A percentile compares a stretch with the other conserved stretches of the same genome.
These are phyloP conservation scores for Tipula unca DNA, from an alignment of 2,888 invertebrate species.

Conservation along the genomic window DNA sequence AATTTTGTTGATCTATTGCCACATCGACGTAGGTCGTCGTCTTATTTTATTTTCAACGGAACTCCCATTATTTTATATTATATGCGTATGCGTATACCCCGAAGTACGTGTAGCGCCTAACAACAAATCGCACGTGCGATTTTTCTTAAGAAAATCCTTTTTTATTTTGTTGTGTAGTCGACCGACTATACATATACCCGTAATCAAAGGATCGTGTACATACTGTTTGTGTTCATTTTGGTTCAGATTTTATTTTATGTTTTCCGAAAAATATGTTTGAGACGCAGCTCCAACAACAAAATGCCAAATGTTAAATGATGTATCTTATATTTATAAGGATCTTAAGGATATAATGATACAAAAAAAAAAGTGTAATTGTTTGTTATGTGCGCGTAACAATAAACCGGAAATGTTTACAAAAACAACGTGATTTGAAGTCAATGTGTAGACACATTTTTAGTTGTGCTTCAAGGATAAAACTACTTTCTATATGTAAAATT, in stretches of 20 bases:
- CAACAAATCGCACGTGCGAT: not conserved
- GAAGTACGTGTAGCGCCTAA: not conserved
- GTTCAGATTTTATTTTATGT: not conserved
- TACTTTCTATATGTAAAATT: not conserved
- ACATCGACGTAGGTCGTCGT: not conserved
- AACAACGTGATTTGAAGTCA: not conserved
- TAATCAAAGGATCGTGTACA: not conserved
- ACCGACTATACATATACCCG: not conserved
- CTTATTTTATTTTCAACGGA: not conserved
- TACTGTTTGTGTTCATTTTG: too few relatives aligned
- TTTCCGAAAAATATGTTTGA: not conserved
- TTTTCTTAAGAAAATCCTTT: conserved; percentile 14
- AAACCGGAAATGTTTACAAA: not conserved
- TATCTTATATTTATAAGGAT: too few relatives aligned
- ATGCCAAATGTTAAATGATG: not conserved
- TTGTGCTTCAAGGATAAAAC: not conserved
- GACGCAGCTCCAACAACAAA: not conserved
- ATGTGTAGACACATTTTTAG: not conserved
- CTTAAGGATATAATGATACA: not conserved
- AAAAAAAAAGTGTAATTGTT: not conserved
- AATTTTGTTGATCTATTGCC: not conserved
- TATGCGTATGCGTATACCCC: not conserved
- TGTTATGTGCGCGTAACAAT: not conserved
- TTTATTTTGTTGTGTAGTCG: not conserved
- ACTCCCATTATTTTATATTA: not conserved